Evolutionary conservation across 1,140 invertebrate genomes (phyloP).

Genomic region (Ooceraea biroi): DNA sequence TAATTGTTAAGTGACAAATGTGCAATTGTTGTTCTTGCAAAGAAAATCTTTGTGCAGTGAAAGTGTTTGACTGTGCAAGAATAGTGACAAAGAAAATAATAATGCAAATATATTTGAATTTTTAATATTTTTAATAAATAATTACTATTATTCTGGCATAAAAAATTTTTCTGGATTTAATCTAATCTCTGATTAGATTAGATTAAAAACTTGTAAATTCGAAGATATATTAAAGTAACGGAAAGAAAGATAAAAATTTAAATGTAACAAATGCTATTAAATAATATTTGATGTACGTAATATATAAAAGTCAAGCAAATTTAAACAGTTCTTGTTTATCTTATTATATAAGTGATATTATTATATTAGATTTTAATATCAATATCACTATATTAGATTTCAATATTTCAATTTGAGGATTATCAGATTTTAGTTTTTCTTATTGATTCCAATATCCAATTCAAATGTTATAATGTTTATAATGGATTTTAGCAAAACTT

Average conservation of each 20-base stretch:
- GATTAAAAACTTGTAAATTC: neutral
- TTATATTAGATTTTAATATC: neutral
- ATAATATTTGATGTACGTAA: too few relatives aligned
- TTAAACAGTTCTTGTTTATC: too few relatives aligned
- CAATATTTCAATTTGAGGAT: too few relatives aligned
- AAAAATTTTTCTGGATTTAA: too few relatives aligned
- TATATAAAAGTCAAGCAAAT: too few relatives aligned
- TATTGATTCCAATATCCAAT: too few relatives aligned
- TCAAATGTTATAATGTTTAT: too few relatives aligned
- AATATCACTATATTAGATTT: too few relatives aligned
- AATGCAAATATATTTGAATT: neutral
- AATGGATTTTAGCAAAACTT: too few relatives aligned
- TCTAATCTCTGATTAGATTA: neutral
- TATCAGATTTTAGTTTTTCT: too few relatives aligned
- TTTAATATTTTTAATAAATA: slow-evolving; percentile 6
- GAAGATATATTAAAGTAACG: neutral
- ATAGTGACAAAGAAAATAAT: neutral
- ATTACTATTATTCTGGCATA: neutral
- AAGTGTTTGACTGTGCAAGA: neutral
- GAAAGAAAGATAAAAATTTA: neutral
- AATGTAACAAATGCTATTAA: too few relatives aligned
- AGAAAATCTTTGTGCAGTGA: neutral
- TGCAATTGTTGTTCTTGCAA: neutral
- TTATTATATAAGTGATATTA: too few relatives aligned
- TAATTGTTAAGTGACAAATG: neutral